phyloP scores from a whole-genome alignment of 2,888 invertebrate genomes.

The Poecilus cupreus region DNA sequence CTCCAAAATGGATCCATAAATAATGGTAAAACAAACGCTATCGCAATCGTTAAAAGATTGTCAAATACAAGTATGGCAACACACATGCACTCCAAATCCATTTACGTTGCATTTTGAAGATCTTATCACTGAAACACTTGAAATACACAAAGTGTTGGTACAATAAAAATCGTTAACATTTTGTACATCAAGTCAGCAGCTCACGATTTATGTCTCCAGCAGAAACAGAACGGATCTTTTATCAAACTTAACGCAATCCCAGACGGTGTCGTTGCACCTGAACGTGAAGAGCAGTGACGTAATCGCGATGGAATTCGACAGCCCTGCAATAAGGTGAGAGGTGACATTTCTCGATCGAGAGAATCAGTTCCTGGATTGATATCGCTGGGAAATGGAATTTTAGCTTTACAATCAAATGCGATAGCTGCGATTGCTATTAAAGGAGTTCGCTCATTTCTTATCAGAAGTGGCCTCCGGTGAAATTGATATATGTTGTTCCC shows the following conservation, averaged over 20 bases:
- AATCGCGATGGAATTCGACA: slow-evolving; percentile 23
- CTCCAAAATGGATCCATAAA: too few species aligned
- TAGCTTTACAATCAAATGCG: too few species aligned
- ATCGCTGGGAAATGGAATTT: too few species aligned
- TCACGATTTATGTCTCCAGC: not conserved
- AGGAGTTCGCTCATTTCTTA: too few species aligned
- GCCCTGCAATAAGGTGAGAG: too few species aligned
- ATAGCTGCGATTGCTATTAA: too few species aligned
- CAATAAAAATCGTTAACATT: not conserved
- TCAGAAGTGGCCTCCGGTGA: too few species aligned
- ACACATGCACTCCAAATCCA: not conserved
- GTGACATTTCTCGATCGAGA: not conserved
- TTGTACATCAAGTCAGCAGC: not conserved
- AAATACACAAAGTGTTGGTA: not conserved
- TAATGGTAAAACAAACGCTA: too few species aligned
- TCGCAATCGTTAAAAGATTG: too few species aligned
- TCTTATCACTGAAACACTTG: not conserved
- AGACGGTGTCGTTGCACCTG: slow-evolving; percentile 33
- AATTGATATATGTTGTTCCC: too few species aligned
- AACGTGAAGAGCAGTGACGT: slow-evolving; percentile 45
- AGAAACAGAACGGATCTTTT: not conserved
- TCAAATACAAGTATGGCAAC: too few species aligned
- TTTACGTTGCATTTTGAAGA: not conserved
- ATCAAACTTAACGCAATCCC: slow-evolving; percentile 9
- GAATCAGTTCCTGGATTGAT: not conserved